Percentiles rank a stretch among this genome's conserved stretches.
phyloP scores from a whole-genome alignment of 2,888 invertebrate species.

The Aphrophora alni region DNA sequence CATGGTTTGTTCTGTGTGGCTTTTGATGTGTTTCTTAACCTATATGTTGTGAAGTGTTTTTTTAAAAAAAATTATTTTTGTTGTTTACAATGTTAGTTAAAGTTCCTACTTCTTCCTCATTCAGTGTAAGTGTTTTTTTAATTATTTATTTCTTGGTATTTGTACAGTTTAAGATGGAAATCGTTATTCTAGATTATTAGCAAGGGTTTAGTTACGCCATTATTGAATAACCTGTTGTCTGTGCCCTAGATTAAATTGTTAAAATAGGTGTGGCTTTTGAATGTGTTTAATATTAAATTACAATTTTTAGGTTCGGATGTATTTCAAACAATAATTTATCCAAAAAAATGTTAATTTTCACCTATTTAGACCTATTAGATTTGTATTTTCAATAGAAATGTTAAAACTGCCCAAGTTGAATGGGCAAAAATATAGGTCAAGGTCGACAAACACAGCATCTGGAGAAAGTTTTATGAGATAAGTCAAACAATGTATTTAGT shows the following conservation, averaged over 20 bases:
- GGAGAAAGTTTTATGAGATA: no score
- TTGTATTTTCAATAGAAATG: no score
- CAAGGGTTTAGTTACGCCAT: not conserved
- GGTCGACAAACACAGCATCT: no score
- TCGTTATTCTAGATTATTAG: not conserved
- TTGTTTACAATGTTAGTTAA: conserved; percentile 21
- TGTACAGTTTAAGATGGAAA: not conserved
- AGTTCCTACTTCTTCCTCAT: conserved; percentile 27
- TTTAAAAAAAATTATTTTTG: not conserved
- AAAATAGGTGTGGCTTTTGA: not conserved
- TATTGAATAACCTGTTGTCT: not conserved
- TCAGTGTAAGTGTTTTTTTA: conserved; percentile 30
- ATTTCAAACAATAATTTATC: no score
- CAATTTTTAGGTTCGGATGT: no score
- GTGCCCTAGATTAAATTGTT: not conserved
- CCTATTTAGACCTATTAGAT: no score
- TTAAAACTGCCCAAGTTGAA: no score
- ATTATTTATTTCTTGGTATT: not conserved
- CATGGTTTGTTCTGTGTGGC: not conserved
- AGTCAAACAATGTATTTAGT: no score
- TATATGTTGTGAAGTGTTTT: not conserved
- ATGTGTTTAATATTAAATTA: no score
- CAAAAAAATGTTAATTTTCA: no score
- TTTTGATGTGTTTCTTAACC: not conserved
- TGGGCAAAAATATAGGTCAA: no score